Evolutionary conservation across 1,140 invertebrate genomes (phyloP).

Genomic region (Amphibalanus amphitrite): DNA sequence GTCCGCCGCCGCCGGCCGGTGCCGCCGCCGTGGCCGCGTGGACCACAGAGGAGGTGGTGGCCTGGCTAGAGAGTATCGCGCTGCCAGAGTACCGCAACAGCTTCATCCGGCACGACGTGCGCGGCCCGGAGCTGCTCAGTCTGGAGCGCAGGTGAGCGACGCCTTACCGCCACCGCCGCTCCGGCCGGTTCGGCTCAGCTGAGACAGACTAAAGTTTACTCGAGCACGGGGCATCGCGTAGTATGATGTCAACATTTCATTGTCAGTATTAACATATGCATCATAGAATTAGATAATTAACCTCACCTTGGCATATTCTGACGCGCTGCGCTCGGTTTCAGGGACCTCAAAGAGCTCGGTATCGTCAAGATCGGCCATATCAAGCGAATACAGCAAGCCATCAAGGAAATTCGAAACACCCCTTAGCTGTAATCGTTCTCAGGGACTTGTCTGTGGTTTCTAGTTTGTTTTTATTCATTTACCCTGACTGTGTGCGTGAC

Average conservation of each 20-base stretch:
- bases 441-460: too few relatives aligned
- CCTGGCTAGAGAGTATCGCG: constrained; percentile 74
- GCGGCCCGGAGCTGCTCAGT: constrained; percentile 69
- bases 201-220: too few relatives aligned
- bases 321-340: too few relatives aligned
- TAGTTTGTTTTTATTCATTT: too few relatives aligned
- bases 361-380: constrained; percentile 85
- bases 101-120: constrained; percentile 76
- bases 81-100: constrained; percentile 60
- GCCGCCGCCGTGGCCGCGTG: constrained; percentile 26
- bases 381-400: constrained; percentile 79
- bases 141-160: constrained; percentile 41
- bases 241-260: too few relatives aligned
- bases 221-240: too few relatives aligned
- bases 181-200: too few relatives aligned
- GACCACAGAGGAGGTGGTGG: constrained; percentile 37
- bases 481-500: too few relatives aligned
- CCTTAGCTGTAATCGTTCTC: not conserved
- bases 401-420: constrained; percentile 50
- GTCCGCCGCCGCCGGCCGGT: constrained; percentile 9
- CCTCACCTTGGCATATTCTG: too few relatives aligned
- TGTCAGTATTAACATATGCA: too few relatives aligned
- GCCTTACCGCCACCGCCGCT: too few relatives aligned
- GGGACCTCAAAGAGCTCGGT: constrained; percentile 74
- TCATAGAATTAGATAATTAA: too few relatives aligned